phyloP scores from a whole-genome alignment of 1,140 invertebrate species.

The Branchinecta lynchi region DNA sequence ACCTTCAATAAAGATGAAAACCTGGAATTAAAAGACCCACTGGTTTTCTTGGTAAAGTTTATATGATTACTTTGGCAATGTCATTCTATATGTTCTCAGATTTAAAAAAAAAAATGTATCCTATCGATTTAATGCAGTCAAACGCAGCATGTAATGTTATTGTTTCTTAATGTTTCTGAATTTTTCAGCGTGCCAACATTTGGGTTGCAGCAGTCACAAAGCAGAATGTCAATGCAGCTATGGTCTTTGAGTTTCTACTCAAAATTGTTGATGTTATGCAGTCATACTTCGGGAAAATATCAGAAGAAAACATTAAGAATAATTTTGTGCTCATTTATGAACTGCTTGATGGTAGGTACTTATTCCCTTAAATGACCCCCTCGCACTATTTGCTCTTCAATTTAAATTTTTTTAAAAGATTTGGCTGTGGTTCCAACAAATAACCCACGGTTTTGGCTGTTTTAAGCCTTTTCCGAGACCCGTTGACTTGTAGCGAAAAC shows the following conservation, averaged over 20 bases:
- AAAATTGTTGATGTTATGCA: constrained; percentile 99
- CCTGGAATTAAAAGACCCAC: too few species aligned
- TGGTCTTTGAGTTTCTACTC: constrained; percentile 99
- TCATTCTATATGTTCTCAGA: too few species aligned
- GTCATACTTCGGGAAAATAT: constrained; percentile 98
- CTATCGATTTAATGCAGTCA: neutral
- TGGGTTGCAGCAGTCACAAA: constrained; percentile 98
- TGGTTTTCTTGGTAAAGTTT: too few species aligned
- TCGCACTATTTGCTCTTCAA: too few species aligned
- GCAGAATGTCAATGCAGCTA: constrained; percentile 99
- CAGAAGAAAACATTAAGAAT: constrained; percentile 99
- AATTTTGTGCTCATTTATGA: constrained; percentile 99
- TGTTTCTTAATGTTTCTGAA: constrained; percentile 22
- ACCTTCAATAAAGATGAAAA: too few species aligned
- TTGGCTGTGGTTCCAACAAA: too few species aligned
- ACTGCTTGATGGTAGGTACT: constrained; percentile 71
- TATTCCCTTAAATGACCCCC: too few species aligned
- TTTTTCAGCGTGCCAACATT: constrained; percentile 71
- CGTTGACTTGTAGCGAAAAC: too few species aligned
- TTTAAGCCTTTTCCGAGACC: too few species aligned
- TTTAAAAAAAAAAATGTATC: neutral
- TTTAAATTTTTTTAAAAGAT: too few species aligned
- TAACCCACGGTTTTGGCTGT: too few species aligned
- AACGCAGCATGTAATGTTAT: constrained; percentile 11
- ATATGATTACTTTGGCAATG: too few species aligned